Conservation (phyloP, 2,888 invertebrate species). For the Macroteleia sp. region DNA sequence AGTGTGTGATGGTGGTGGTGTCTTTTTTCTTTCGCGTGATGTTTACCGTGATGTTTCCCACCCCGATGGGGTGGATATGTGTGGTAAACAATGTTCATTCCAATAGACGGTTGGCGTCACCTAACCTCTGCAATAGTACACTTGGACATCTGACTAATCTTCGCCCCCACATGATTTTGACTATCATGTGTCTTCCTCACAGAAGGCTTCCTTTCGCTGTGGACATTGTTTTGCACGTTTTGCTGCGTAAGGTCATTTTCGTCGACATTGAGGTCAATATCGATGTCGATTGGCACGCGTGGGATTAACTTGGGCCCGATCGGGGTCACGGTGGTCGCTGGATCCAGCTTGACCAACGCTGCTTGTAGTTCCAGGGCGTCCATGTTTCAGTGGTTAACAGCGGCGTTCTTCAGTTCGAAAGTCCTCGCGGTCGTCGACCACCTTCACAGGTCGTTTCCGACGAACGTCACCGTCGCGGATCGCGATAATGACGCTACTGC, state of each 20-base stretch:
- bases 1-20: conserved; percentile 79
- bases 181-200: conserved; percentile 52
- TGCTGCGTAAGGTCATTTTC: conserved; percentile 72
- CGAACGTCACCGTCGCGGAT: conserved; percentile 51
- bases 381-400: conserved; percentile 68
- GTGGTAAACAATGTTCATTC: conserved; percentile 80
- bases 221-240: conserved; percentile 59
- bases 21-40: conserved; percentile 80
- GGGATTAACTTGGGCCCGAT: conserved; percentile 75
- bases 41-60: conserved; percentile 79
- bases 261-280: conserved; percentile 64
- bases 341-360: conserved; percentile 81
- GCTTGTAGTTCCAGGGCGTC: conserved; percentile 81
- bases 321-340: conserved; percentile 82
- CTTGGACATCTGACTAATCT: conserved; percentile 68
- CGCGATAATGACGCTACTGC: conserved; percentile 55
- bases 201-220: conserved; percentile 49
- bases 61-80: conserved; percentile 82
- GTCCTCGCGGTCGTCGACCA: conserved; percentile 51
- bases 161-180: conserved; percentile 65
- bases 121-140: conserved; percentile 74
- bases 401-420: conserved; percentile 19
- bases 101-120: conserved; percentile 83
- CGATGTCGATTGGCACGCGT: conserved; percentile 70
- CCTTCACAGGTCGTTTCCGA: conserved; percentile 51